Evolutionary conservation across 2,113 vertebrate species (phyloP).

Genomic region (Sinocyclocheilus anophthalmus): DNA sequence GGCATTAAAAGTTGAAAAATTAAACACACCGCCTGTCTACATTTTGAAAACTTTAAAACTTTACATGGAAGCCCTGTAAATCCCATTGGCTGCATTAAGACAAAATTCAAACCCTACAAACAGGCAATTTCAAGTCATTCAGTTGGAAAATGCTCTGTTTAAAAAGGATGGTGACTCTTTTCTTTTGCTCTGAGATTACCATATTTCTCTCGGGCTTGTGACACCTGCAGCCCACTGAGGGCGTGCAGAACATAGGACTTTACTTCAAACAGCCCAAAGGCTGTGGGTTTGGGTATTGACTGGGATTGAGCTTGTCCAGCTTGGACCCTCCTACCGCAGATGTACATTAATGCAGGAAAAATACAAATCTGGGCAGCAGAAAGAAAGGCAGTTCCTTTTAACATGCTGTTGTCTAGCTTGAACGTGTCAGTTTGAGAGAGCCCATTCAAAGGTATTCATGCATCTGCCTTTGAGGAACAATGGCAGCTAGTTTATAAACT

Average conservation of each 20-base stretch:
- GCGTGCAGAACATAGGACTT: slow-evolving; percentile 56
- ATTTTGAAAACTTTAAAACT: slow-evolving; percentile 46
- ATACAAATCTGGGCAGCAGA: slow-evolving; percentile 77
- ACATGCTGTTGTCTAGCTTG: slow-evolving; percentile 92
- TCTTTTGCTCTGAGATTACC: slow-evolving; percentile 52
- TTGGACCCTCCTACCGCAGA: slow-evolving; percentile 82
- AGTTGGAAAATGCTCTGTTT: slow-evolving; percentile 60
- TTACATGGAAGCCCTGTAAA: slow-evolving; percentile 41
- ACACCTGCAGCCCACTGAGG: slow-evolving; percentile 63
- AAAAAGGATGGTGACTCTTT: slow-evolving; percentile 55
- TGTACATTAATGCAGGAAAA: slow-evolving; percentile 89
- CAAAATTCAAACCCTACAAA: slow-evolving; percentile 55
- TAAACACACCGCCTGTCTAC: slow-evolving; percentile 30
- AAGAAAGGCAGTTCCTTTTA: slow-evolving; percentile 82
- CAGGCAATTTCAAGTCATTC: slow-evolving; percentile 59
- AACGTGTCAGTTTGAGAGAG: slow-evolving; percentile 94
- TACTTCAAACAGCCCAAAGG: slow-evolving; percentile 62
- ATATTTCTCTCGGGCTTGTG: slow-evolving; percentile 53
- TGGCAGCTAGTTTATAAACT: slow-evolving; percentile 80
- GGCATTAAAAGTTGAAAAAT: neutral
- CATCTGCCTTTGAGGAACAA: slow-evolving; percentile 89
- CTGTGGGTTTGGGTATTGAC: slow-evolving; percentile 53
- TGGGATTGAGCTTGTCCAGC: slow-evolving; percentile 62
- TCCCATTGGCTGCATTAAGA: slow-evolving; percentile 55
- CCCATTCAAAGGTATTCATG: slow-evolving; percentile 97